Percentiles rank a stretch among this genome's conserved stretches.
Conservation (phyloP, 2,113 vertebrate species). For the Tor tambroides region DNA sequence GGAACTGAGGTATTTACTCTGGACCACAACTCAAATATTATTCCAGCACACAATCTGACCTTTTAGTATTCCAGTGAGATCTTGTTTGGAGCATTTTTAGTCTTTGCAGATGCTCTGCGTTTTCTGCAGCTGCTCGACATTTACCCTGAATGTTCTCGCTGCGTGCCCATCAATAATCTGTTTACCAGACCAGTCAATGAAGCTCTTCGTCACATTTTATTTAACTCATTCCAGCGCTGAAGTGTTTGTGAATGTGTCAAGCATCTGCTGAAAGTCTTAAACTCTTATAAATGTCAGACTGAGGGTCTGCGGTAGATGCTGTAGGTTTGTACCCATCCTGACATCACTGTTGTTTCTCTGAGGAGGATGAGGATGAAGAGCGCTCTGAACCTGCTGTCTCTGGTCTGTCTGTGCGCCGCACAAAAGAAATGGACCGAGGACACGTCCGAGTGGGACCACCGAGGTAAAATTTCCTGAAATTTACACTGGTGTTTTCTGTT, state of each 20-base stretch:
- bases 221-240: neutral
- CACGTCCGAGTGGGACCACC: slow-evolving; percentile 47
- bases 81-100: slow-evolving; percentile 4
- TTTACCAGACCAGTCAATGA: neutral
- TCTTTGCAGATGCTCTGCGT: neutral
- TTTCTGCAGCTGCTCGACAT: slow-evolving; percentile 7
- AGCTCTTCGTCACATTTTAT: neutral
- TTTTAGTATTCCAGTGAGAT: neutral
- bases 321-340: slow-evolving; percentile 29
- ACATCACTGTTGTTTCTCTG: slow-evolving; percentile 45
- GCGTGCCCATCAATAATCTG: neutral
- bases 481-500: neutral
- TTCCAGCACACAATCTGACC: neutral
- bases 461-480: slow-evolving; percentile 40
- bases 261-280: slow-evolving; percentile 34
- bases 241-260: slow-evolving; percentile 35
- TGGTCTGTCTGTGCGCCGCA: slow-evolving; percentile 62
- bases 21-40: slow-evolving; percentile 1
- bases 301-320: neutral
- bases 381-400: slow-evolving; percentile 67
- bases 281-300: neutral
- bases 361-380: slow-evolving; percentile 54
- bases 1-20: slow-evolving; percentile 51
- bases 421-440: slow-evolving; percentile 70
- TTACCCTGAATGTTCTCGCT: neutral